Evolutionary conservation across 1,140 invertebrate species (phyloP), one percentile per base, ranked within the genome.

Genomic region (Coelopa frigida): DNA sequence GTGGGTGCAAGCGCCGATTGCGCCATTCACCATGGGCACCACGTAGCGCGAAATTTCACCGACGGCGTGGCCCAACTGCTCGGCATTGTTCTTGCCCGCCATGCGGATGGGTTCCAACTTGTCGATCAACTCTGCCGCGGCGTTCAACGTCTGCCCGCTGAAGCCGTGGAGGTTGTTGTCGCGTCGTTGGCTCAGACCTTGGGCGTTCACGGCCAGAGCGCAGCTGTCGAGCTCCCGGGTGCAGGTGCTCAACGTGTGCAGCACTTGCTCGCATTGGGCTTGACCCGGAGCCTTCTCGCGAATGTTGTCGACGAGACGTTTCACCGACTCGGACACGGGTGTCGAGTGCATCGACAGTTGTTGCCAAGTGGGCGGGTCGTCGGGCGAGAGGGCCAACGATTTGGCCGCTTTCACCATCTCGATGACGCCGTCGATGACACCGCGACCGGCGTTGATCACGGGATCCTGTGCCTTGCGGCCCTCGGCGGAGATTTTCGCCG

Each of bases 271-370:
- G 68, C 94, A 96, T 71, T 98, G 94, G 5, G 84, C 84, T 62
- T 96, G 92, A 0, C 95, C 95, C 0, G 95, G 94, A 1, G 94
- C 93, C 63, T 90, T 92, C 57, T 97, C 93, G 29, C 92, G 79
- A 48, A 97, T 94, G 29, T 89, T 87, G 21, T 89, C 82, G 1
- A 95, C 91, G 3, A 98, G 75, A 11, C 83, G 80, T 70, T 98
- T 98, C 53, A 99, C 97, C 1, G 92, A 90, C 63, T 98, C 94
- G 12, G 92, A 96, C 0, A 98, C 92, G 54, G 82, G 85, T 68
- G 94, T 95, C 57, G 91, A 95, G 69, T 96, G 89, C 56, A 82
- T 85, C 0, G 94, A 93, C 40, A 98, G 78, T 31, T 85, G 74
- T 62, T 95, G 92, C 91, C 95, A 98, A 4, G 89, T 90, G 3